Percentiles rank a stretch among this genome's conserved stretches.
Evolutionary conservation across 1,140 invertebrate species (phyloP).

Genomic region (Ceratitis capitata): DNA sequence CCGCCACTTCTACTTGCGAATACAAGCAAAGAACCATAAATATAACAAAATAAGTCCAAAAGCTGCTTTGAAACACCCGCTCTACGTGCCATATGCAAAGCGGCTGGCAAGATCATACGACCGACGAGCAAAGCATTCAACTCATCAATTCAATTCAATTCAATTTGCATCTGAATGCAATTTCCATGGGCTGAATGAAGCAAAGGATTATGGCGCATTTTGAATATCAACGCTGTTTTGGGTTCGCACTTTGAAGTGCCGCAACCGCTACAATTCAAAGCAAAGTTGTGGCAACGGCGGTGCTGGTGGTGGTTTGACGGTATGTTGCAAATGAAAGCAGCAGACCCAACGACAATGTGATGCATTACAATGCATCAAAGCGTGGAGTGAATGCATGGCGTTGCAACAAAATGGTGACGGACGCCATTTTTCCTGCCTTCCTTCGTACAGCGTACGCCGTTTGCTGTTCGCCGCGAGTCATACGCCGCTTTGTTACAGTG

Average conservation of each 20-base stretch:
- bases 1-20: not conserved
- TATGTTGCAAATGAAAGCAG: not conserved
- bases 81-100: not conserved
- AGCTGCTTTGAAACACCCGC: constrained; percentile 5
- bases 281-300: not conserved
- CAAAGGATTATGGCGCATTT: constrained; percentile 39
- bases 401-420: constrained; percentile 15
- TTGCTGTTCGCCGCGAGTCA: too few relatives aligned
- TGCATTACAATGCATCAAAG: constrained; percentile 32
- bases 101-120: not conserved
- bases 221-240: not conserved
- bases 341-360: not conserved
- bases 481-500: not conserved
- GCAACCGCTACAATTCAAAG: not conserved
- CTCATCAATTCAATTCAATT: constrained; percentile 41
- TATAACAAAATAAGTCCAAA: too few relatives aligned
- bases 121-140: constrained; percentile 13
- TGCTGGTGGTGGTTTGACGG: too few relatives aligned
- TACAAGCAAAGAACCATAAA: not conserved
- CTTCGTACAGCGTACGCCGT: not conserved
- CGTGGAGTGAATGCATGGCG: not conserved
- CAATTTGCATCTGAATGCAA: constrained; percentile 41
- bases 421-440: constrained; percentile 32
- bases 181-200: constrained; percentile 40
- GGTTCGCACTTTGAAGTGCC: constrained; percentile 18